These are phyloP conservation scores for Gobius niger DNA, from an alignment of 2,113 vertebrate genomes.

Conservation along the genomic window DNA sequence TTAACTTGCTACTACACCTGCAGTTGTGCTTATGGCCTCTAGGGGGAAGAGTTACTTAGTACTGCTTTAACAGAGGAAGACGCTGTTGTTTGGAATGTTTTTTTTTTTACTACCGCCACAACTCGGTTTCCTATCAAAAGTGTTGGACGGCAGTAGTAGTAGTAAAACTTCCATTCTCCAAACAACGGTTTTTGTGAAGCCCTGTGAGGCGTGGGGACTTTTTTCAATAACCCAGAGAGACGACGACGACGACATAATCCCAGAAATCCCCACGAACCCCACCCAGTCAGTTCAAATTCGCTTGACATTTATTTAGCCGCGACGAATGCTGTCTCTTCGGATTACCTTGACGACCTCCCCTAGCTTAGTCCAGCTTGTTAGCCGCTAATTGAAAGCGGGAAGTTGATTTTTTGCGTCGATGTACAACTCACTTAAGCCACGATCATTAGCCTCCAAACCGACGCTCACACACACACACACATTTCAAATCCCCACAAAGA, in stretches of 20 bases:
- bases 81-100: too few relatives aligned
- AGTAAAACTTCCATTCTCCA: too few relatives aligned
- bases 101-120: too few relatives aligned
- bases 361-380: conserved; percentile 59
- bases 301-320: conserved; percentile 1
- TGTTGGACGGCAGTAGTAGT: too few relatives aligned
- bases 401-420: conserved; percentile 30
- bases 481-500: conserved; percentile 3
- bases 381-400: conserved; percentile 53
- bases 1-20: too few relatives aligned
- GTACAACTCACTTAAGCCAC: conserved; percentile 17
- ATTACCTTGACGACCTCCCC: conserved; percentile 39
- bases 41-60: too few relatives aligned
- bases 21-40: too few relatives aligned
- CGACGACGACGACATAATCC: neutral
- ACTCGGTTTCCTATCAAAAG: too few relatives aligned
- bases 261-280: neutral
- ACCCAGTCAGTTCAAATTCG: neutral
- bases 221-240: too few relatives aligned
- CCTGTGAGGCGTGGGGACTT: too few relatives aligned
- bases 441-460: conserved; percentile 1
- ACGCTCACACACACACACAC: neutral
- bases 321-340: conserved; percentile 9
- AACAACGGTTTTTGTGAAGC: too few relatives aligned
- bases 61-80: too few relatives aligned